Conservation (phyloP, 2,888 invertebrate genomes). For the Synergus laeviventris region DNA sequence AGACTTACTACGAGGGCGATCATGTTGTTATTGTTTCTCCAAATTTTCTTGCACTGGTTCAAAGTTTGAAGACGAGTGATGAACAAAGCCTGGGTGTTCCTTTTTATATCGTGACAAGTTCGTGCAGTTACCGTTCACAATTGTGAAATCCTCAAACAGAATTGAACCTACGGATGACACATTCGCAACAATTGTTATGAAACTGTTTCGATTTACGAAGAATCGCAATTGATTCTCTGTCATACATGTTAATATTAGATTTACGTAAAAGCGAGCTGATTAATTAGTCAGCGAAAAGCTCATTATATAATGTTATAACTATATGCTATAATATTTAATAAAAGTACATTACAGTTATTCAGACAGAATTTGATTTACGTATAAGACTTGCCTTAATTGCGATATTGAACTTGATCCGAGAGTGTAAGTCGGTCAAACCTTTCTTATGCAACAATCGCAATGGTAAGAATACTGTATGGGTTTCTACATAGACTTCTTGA, state of each 20-base stretch:
- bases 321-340: no score
- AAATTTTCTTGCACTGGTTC: conserved; percentile 54
- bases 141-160: conserved; percentile 56
- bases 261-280: conserved; percentile 12
- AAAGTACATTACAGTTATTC: no score
- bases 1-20: conserved; percentile 67
- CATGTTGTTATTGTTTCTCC: conserved; percentile 58
- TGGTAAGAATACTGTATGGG: not conserved
- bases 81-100: conserved; percentile 46
- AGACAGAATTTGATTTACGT: no score
- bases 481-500: not conserved
- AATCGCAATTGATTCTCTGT: conserved; percentile 39
- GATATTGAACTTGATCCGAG: conserved; percentile 36
- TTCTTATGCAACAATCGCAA: conserved; percentile 7
- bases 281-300: no score
- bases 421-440: conserved; percentile 27
- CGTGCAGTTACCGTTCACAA: conserved; percentile 44
- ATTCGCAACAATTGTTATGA: conserved; percentile 51
- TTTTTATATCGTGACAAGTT: conserved; percentile 62
- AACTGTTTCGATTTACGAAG: conserved; percentile 48
- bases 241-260: conserved; percentile 41
- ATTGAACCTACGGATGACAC: conserved; percentile 40
- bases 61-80: conserved; percentile 65
- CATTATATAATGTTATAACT: no score
- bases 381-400: not conserved